Percentiles rank a stretch among this genome's conserved stretches.
These are phyloP conservation scores for Anomalospiza imberbis DNA, from an alignment of 2,797 vertebrate genomes.

Conservation along the genomic window DNA sequence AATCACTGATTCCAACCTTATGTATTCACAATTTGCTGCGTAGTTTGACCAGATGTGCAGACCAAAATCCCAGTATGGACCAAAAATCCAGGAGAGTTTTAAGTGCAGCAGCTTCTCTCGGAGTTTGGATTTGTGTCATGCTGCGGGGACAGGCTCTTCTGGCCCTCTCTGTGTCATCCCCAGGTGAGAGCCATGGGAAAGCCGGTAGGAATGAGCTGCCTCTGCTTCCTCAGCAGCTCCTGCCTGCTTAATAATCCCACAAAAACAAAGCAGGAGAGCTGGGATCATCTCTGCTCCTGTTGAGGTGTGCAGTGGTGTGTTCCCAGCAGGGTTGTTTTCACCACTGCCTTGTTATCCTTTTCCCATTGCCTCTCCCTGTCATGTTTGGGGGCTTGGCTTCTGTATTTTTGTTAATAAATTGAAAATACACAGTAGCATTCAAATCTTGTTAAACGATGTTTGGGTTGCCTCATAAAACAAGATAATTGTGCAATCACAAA, in stretches of 20 bases:
- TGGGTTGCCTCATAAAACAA: conserved; percentile 55
- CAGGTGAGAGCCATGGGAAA: background rate
- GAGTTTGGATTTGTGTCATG: background rate
- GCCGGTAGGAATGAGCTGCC: background rate
- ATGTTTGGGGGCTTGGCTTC: background rate
- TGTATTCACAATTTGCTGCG: accelerated
- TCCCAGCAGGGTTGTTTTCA: background rate
- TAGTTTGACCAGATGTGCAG: background rate
- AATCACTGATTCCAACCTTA: background rate
- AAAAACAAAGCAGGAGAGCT: background rate
- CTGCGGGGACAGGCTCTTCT: background rate
- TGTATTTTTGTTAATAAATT: conserved; percentile 30
- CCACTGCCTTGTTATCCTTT: background rate
- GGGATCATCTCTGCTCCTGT: background rate
- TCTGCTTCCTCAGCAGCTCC: background rate
- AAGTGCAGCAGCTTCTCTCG: background rate
- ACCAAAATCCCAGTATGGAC: background rate
- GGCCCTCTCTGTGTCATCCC: background rate
- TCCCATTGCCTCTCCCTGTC: background rate
- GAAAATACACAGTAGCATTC: conserved; percentile 32
- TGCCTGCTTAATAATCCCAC: background rate
- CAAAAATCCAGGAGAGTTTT: background rate
- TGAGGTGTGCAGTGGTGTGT: background rate
- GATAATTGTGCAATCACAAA: conserved; percentile 58
- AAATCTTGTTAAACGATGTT: conserved; percentile 51